Base-by-base conservation (phyloP, 2,113 vertebrate species). In the Ranitomeya imitator region DNA sequence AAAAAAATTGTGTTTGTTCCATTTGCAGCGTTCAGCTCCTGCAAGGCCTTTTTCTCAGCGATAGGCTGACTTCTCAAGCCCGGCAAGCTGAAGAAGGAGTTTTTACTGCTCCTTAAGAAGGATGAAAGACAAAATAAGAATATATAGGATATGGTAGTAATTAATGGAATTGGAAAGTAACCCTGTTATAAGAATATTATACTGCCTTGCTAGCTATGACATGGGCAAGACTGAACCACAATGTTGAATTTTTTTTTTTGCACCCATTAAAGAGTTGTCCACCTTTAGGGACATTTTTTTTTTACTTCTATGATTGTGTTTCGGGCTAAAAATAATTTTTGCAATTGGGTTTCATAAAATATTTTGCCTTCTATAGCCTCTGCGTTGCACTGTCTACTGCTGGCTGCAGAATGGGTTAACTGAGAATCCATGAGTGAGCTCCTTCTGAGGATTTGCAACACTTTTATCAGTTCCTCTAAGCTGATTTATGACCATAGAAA, bases 1-100 rank as follows among this genome's bases (percentile, higher is more conserved):
- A 95, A 95, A 95, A 95, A 96, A 95, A 95, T 94, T 93, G 94
- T 95, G 94, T 96, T 96, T 95, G 93, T 95, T 95, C 94, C 95
- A 93, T 91, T 91, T 89, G 92, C 93, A 90, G 93, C 93, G 92
- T 91, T 84, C 90, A 93, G 92, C 87, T 92, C 91, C 77, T 71
- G 78, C 86, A 63, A 59, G 69, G 54, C 59, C 87, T 88, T 92
- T 88, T 93, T 93, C 88, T 83, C 54, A 19, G 93, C 90, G 91
- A 90, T 79, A 65, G 61, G 63, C 87, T 84, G 59, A 91, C 92
- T 93, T 79, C 92, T 92, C 60, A 23, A 85, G 92, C 91, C 88
- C 19, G 89, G 86, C 85, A 26, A 86, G 89, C 23, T n/a, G 63
- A 60, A 87, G n/a, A 10, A 57, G 45, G 37, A 67, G 18, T 21